phyloP scores from a whole-genome alignment of 2,888 invertebrate genomes.

The Phlogophora meticulosa region DNA sequence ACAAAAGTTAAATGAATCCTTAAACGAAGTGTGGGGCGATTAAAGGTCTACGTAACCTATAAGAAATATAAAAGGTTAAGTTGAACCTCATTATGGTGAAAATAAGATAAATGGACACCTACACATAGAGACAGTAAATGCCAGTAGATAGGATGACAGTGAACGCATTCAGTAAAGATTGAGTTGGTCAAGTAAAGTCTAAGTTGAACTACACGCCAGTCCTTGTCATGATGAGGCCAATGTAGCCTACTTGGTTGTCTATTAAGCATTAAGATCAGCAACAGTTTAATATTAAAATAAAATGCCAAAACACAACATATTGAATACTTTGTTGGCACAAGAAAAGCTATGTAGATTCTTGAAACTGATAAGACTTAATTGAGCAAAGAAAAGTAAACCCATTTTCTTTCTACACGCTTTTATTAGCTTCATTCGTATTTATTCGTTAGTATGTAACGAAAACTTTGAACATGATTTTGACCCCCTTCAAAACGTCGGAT shows the following conservation, averaged over 20 bases:
- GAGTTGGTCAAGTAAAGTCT: background rate
- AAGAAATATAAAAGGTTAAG: constrained; percentile 37
- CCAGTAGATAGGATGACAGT: constrained; percentile 7
- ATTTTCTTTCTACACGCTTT: too few relatives aligned
- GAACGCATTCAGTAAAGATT: background rate
- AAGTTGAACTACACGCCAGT: background rate
- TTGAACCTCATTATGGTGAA: background rate
- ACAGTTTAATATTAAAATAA: background rate
- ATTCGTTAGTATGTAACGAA: background rate
- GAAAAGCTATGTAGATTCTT: background rate
- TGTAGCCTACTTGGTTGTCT: background rate
- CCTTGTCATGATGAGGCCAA: too few relatives aligned
- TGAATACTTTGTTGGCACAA: background rate
- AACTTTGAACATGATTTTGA: background rate
- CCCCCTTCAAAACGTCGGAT: background rate
- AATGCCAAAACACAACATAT: background rate
- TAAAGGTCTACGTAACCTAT: constrained; percentile 42
- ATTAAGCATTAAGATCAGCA: too few relatives aligned
- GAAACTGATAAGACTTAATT: background rate
- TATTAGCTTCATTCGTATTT: too few relatives aligned
- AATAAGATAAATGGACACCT: background rate
- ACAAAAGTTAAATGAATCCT: constrained; percentile 53
- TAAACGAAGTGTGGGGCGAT: constrained; percentile 24
- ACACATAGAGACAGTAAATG: constrained; percentile 2
- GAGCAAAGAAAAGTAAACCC: constrained; percentile 8